Evolutionary conservation across 2,888 invertebrate genomes (phyloP).

Genomic region (Mythimna vitellina): DNA sequence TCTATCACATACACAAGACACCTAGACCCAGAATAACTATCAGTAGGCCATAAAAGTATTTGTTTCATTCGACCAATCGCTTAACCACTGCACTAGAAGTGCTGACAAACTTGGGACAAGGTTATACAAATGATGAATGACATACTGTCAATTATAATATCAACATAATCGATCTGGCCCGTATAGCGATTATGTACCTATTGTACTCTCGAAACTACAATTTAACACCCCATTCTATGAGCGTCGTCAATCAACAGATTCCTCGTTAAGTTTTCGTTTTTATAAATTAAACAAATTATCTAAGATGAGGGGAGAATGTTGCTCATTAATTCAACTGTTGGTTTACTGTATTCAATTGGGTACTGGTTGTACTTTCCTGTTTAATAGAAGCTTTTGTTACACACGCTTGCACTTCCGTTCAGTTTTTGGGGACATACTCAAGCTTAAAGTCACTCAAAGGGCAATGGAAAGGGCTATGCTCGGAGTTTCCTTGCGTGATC

Average conservation of each 20-base stretch:
- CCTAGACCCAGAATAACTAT: too few relatives aligned
- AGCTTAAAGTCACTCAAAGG: too few relatives aligned
- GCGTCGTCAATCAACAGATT: conserved; percentile 44
- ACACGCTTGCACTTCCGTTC: too few relatives aligned
- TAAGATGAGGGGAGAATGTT: conserved; percentile 65
- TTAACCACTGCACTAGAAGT: too few relatives aligned
- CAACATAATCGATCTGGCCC: conserved; percentile 51
- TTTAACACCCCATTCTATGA: conserved; percentile 37
- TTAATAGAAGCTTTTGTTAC: not conserved
- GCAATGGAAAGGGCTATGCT: too few relatives aligned
- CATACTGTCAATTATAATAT: conserved; percentile 37
- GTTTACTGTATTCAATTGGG: conserved; percentile 54
- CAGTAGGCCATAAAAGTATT: too few relatives aligned
- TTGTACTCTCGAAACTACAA: conserved; percentile 42
- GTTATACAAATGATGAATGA: conserved; percentile 1
- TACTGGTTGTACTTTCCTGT: not conserved
- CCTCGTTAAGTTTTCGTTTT: conserved; percentile 71
- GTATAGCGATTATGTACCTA: conserved; percentile 47
- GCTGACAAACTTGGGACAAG: not conserved
- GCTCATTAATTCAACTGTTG: conserved; percentile 68
- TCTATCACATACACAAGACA: too few relatives aligned
- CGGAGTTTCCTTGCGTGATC: too few relatives aligned
- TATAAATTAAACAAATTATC: conserved; percentile 79
- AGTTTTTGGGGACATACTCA: too few relatives aligned
- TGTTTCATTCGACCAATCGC: too few relatives aligned